Percentiles rank a stretch among this genome's conserved stretches.
These are phyloP conservation scores for Alouatta palliata DNA, from an alignment of 2,113 vertebrate genomes.

Conservation along the genomic window DNA sequence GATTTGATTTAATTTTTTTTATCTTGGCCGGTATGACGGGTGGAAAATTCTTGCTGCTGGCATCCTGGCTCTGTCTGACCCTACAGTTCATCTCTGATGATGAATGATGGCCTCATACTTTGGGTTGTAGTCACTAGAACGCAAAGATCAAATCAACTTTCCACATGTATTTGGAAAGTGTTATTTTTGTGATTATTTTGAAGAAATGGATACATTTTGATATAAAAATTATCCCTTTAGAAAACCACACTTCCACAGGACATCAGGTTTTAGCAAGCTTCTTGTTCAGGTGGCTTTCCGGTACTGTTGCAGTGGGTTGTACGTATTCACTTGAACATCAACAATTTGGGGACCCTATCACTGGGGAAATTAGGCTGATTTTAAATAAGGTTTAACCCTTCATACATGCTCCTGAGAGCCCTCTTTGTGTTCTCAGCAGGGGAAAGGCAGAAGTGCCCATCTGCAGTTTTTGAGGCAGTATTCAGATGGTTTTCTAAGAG, in stretches of 20 bases:
- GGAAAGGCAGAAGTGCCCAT: background rate
- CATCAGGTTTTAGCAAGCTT: background rate
- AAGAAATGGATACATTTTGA: background rate
- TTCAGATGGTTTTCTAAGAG: slow-evolving; percentile 49
- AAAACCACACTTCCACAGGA: background rate
- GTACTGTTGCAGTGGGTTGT: background rate
- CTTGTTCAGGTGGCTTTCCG: background rate
- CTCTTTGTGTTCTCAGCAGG: background rate
- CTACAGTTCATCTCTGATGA: background rate
- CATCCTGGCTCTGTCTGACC: background rate
- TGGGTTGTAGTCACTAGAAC: background rate
- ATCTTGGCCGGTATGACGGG: background rate
- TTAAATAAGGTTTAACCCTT: slow-evolving; percentile 35
- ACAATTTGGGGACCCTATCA: background rate
- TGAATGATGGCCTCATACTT: background rate
- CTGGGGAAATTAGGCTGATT: background rate
- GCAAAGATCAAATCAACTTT: background rate
- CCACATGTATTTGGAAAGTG: background rate
- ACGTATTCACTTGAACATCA: background rate
- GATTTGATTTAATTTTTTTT: slow-evolving; percentile 17
- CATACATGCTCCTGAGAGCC: background rate
- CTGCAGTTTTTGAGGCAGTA: slow-evolving; percentile 9
- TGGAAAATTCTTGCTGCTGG: background rate
- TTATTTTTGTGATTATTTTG: background rate
- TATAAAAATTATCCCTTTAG: slow-evolving; percentile 2